Evolutionary conservation across 1,140 invertebrate species (phyloP), one percentile per base, ranked within the genome.

Genomic region (Drosophila equinoxialis): DNA sequence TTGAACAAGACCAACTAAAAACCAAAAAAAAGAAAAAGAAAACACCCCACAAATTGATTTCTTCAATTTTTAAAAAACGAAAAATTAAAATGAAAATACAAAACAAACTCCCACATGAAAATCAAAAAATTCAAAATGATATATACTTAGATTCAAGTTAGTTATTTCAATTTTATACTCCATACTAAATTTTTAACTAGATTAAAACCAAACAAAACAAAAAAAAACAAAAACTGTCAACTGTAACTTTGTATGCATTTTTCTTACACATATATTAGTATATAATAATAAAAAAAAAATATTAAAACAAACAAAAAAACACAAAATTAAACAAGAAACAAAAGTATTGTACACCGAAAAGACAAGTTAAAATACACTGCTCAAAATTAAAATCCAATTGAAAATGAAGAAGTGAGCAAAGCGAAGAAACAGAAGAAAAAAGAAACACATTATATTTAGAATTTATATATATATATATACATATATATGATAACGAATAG

Each of bases 221-320:
- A 48, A 48, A 1, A 17, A 17, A 17, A 17, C n/a, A 17, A 17
- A 10, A 51, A 51, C 45, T 51, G 45, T 51, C 45, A 51, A 86
- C 83, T 86, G 70, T 87, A 87, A 86, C 83, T 86, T 87, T 86
- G 70, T 86, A 86, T 87, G 76, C 83, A 86, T 86, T 86, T 86
- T 86, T 80, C 83, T 77, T 51, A 51, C 10, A 48, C 20, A 51
- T 51, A 51, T 23, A 85, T 68, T 81, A 85, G 30, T 84, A 85
- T 71, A 77, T 77, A 68, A 85, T 62, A 73, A 55, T 37, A 37
- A 37, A 11, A 37, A 17, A 48, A 10, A n/a, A 55, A 54, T 45
- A 17, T 6, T 37, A 23, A 23, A 23, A 35, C 51, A 54, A 63
- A 45, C 45, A 63, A 68, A 62, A n/a, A 68, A 75, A 76, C 63